phyloP scores from a whole-genome alignment of 2,888 invertebrate genomes.

The Chorisops tibialis region DNA sequence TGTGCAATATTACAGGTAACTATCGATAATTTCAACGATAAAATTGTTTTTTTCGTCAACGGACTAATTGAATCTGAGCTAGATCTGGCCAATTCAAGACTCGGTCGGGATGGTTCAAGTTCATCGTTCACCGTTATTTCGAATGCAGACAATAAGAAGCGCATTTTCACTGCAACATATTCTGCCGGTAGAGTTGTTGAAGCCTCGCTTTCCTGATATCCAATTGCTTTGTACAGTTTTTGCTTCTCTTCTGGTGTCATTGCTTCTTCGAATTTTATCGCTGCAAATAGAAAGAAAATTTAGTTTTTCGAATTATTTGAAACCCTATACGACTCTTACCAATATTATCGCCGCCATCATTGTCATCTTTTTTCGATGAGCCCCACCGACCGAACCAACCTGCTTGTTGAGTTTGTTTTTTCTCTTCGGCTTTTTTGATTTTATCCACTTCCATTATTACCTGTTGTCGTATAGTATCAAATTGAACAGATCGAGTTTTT shows the following conservation, averaged over 20 bases:
- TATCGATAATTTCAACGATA: constrained; percentile 62
- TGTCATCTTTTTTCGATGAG: constrained; percentile 52
- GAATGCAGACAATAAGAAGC: constrained; percentile 72
- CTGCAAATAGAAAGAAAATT: constrained; percentile 50
- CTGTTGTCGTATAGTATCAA: constrained; percentile 80
- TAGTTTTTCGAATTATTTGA: background rate
- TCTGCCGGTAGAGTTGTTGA: constrained; percentile 67
- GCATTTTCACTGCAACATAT: constrained; percentile 74
- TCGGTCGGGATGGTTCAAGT: constrained; percentile 37
- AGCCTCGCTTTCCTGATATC: constrained; percentile 84
- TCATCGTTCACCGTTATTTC: constrained; percentile 69
- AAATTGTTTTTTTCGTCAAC: constrained; percentile 46
- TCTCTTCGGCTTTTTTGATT: constrained; percentile 53
- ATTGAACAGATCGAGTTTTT: constrained; percentile 81
- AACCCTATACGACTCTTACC: constrained; percentile 53
- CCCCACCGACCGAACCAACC: constrained; percentile 70
- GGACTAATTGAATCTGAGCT: constrained; percentile 32
- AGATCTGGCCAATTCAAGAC: background rate
- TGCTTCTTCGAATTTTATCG: constrained; percentile 82
- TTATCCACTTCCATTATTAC: constrained; percentile 82
- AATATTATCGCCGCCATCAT: constrained; percentile 54
- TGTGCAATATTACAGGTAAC: constrained; percentile 67
- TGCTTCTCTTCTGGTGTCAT: constrained; percentile 91
- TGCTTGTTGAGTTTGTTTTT: constrained; percentile 55
- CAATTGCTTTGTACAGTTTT: constrained; percentile 91